Conservation (phyloP, 2,888 invertebrate species). For the Drosophila multiciliata region DNA sequence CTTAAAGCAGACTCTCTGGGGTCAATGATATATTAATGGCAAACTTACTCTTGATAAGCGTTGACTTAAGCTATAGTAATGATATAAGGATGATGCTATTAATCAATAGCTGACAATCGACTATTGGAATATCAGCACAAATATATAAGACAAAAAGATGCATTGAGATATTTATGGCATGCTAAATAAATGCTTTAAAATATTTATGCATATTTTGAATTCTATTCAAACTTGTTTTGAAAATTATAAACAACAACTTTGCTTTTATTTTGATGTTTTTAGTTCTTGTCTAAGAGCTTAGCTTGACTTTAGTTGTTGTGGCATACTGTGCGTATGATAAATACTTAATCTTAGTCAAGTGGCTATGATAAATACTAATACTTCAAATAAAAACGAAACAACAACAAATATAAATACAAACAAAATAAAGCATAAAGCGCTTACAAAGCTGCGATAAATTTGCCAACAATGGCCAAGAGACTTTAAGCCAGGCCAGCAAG, state of each 20-base stretch:
- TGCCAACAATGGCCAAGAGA: slow-evolving; percentile 49
- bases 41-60: slow-evolving; percentile 8
- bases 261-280: not conserved
- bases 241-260: slow-evolving; percentile 30
- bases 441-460: slow-evolving; percentile 71
- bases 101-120: not conserved
- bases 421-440: slow-evolving; percentile 57
- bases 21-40: slow-evolving; percentile 26
- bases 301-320: slow-evolving; percentile 14
- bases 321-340: slow-evolving; percentile 16
- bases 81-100: not conserved
- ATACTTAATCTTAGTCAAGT: slow-evolving; percentile 52
- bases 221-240: not conserved
- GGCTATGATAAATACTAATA: slow-evolving; percentile 50
- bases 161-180: not conserved
- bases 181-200: not conserved
- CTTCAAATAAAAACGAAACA: slow-evolving; percentile 40
- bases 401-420: slow-evolving; percentile 28
- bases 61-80: slow-evolving; percentile 17
- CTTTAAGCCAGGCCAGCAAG: slow-evolving; percentile 14
- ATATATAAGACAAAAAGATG: not conserved
- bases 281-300: slow-evolving; percentile 28
- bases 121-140: not conserved
- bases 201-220: not conserved
- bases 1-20: slow-evolving; percentile 26